Base-by-base conservation (phyloP, 2,797 vertebrate species). In the Pangasius sanitwongsei region DNA sequence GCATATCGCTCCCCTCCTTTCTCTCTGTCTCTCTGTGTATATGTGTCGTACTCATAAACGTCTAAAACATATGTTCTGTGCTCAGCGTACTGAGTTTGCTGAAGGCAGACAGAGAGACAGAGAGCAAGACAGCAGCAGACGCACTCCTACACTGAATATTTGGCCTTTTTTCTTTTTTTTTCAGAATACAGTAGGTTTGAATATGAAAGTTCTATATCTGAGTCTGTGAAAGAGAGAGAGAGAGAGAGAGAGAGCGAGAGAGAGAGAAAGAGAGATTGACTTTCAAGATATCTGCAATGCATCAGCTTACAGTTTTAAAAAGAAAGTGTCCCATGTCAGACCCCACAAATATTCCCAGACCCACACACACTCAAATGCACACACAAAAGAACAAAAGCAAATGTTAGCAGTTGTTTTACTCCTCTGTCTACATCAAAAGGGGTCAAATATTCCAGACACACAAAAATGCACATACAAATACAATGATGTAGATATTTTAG, bases 21-120 rank as follows among this genome's bases (percentile, higher is more conserved):
- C 59, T 87, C 69, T 85, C 82, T 87, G 80, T 90, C 82, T 77
- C 37, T 48, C 53, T 74, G 50, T 82, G 41, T 86, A 59, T 65
- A 84, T 5, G 65, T 55, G 72, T 63, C 5, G 20, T 50, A 63
- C 50, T 86, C 69, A 61, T 75, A 57, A 83, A 48, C 61, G 61
- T 83, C 65, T 77, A 75, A 82, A 87, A 80, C 70, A 84, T 87
- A 86, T 87, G 85, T 61, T 83, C 69, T 44, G 23, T 25, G 20
- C 77, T 25, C 55, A 85, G 59, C 55, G 16, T 86, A 37, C 50
- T 50, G 28, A 65, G 57, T n/a, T 83, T 65, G 5, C 65, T 65
- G 74, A 78, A 63, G 59, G 23, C 67, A 85, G 84, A 28, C 50
- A 57, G 67, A 74, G 37, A 34, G 41, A 44, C 34, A 44, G 25